Evolutionary conservation across 2,888 invertebrate species (phyloP), one percentile per base, ranked within the genome.

Genomic region (Eilema griseolum): DNA sequence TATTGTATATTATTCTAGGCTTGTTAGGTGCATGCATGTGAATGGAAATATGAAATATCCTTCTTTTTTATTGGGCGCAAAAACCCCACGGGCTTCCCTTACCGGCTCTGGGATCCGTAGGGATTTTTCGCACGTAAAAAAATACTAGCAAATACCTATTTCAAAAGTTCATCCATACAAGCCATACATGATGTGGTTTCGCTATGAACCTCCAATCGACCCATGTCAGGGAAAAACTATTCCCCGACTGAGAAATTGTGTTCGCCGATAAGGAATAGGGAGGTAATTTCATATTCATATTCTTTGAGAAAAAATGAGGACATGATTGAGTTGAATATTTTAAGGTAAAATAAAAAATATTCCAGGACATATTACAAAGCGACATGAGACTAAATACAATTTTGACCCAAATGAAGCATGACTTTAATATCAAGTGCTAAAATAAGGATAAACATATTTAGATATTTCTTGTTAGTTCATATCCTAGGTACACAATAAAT

Each of bases 291-390:
- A 20, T 33, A 61, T 61, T 61, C 31, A 61, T 61, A 12, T n/a
- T 20, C 10, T 61, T 31, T 31, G 61, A 33, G 31, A 16, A 60
- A 60, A 28, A 60, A 28, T 60, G 60, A 26, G 26, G 11, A 61
- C 20, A 61, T n/a, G 28, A 31, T 61, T 16, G n/a, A 61, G n/a
- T 31, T 52, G n/a, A 52, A 52, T 52, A 52, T 52, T 52, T 52
- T 52, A 52, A 52, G 52, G n/a, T 10, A n/a, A 10, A 2, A 52
- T 20, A 46, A 46, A 41, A 37, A 46, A 46, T 20, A 46, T 20
- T 46, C 20, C n/a, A n/a, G n/a, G 52, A n/a, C 10, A 52, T 52
- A n/a, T n/a, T n/a, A n/a, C 52, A 52, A 20, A 52, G 52, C 10
- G 8, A n/a, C 10, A n/a, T 52, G n/a, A n/a, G n/a, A n/a, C 10